Conservation (phyloP, 2,888 invertebrate genomes). For the Plagodis pulveraria region DNA sequence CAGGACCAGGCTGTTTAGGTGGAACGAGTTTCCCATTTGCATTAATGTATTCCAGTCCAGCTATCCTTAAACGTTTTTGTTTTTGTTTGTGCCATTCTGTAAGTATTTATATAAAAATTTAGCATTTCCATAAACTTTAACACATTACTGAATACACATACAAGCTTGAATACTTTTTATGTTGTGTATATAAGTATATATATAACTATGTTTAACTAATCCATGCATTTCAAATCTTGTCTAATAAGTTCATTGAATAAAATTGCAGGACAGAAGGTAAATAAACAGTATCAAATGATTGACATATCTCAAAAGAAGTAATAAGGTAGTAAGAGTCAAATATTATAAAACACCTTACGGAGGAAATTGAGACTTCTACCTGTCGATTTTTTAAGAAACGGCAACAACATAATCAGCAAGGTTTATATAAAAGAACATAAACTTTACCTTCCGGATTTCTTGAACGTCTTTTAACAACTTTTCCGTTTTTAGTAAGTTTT, state of each 20-base stretch:
- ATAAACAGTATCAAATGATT: slow-evolving; percentile 35
- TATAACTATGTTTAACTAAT: too few relatives aligned
- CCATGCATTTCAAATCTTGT: too few relatives aligned
- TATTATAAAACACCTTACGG: slow-evolving; percentile 33
- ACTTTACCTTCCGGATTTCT: slow-evolving; percentile 80
- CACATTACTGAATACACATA: too few relatives aligned
- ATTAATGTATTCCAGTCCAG: slow-evolving; percentile 83
- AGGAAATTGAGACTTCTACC: slow-evolving; percentile 5
- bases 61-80: slow-evolving; percentile 82
- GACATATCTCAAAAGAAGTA: slow-evolving; percentile 56
- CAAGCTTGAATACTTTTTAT: too few relatives aligned
- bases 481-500: slow-evolving; percentile 79
- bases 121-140: too few relatives aligned
- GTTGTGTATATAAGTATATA: too few relatives aligned
- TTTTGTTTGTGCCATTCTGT: slow-evolving; percentile 86
- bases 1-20: slow-evolving; percentile 81
- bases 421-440: slow-evolving; percentile 26
- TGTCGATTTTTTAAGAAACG: background rate
- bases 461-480: slow-evolving; percentile 77
- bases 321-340: slow-evolving; percentile 79
- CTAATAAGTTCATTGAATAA: background rate
- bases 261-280: slow-evolving; percentile 1
- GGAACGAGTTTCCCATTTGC: slow-evolving; percentile 84
- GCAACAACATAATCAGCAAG: background rate
- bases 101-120: slow-evolving; percentile 35